Base-by-base conservation (phyloP, 2,797 vertebrate genomes). In the Manis crassicaudata region DNA sequence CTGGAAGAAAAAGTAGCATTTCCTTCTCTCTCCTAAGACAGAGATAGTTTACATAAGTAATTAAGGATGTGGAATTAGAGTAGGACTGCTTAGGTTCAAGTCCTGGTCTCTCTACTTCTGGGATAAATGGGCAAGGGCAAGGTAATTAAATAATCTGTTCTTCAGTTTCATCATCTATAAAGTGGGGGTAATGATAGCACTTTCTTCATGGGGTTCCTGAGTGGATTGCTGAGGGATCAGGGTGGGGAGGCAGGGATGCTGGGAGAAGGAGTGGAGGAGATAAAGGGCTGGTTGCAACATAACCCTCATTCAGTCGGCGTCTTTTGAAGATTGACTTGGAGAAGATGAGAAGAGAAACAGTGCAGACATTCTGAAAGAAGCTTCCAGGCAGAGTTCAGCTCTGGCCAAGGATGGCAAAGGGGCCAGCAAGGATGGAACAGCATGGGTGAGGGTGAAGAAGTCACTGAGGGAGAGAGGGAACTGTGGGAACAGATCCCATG, bases 351-450 rank as follows among this genome's bases (percentile, higher is more conserved):
- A 1, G 40, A 17, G 37, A 35, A 62, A 80, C 56, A 20, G n/a
- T 12, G 7, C 16, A 46, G 18, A 75, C 13, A 18, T 52, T 35
- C 18, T n/a, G 76, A 29, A 25, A 21, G 43, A 75, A 75, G 50
- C 70, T 77, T 23, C 63, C 20, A 9, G 43, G 11, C 29, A 63
- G 54, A 62, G 43, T 13, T 82, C 12, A 17, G 43, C 43, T 67
- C 12, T 52, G 83, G 52, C 32, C 52, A 43, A 50, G 5, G 20
- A 56, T 25, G 16, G 50, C 27, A 75, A 82, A 25, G 25, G 32
- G 13, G 10, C 13, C 37, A 11, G 3, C 0, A 0, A 35, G 25
- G 7, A 14, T 86, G 18, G 7, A 84, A 56, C 0, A 1, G 20
- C 35, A 32, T 4, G n/a, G 12, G 11, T 40, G 54, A 40, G 37